Percentiles rank a stretch among this genome's conserved stretches.
Evolutionary conservation across 2,113 vertebrate species (phyloP).

Genomic region (Cyphomyrus plagiostoma): DNA sequence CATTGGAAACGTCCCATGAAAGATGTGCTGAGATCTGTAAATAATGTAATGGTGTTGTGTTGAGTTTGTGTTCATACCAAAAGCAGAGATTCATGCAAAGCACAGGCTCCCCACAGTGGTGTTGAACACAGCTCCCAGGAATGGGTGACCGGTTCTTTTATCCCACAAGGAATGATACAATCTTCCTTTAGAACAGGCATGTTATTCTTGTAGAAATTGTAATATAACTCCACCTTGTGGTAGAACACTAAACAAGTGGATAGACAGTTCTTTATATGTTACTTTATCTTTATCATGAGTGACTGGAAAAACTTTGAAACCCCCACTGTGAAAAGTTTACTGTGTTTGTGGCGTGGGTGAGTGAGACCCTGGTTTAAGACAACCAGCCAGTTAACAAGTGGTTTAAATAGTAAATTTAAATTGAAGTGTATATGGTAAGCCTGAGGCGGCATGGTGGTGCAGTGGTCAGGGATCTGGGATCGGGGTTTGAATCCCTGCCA

Average conservation of each 20-base stretch:
- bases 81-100: neutral
- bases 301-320: neutral
- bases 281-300: neutral
- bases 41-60: neutral
- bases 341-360: neutral
- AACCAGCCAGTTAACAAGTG: neutral
- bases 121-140: neutral
- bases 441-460: neutral
- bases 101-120: neutral
- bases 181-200: neutral
- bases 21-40: neutral
- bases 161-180: neutral
- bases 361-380: neutral
- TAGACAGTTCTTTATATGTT: neutral
- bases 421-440: neutral
- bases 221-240: neutral
- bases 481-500: neutral
- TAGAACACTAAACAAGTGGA: neutral
- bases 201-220: constrained; percentile 6
- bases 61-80: neutral
- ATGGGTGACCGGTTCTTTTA: neutral
- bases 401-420: neutral
- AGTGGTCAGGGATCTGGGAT: neutral
- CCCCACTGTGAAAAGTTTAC: neutral
- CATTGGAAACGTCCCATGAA: neutral